A percentile compares a stretch with the other conserved stretches of the same genome.
Conservation (phyloP, 2,888 invertebrate species). For the Acrocera orbiculus region DNA sequence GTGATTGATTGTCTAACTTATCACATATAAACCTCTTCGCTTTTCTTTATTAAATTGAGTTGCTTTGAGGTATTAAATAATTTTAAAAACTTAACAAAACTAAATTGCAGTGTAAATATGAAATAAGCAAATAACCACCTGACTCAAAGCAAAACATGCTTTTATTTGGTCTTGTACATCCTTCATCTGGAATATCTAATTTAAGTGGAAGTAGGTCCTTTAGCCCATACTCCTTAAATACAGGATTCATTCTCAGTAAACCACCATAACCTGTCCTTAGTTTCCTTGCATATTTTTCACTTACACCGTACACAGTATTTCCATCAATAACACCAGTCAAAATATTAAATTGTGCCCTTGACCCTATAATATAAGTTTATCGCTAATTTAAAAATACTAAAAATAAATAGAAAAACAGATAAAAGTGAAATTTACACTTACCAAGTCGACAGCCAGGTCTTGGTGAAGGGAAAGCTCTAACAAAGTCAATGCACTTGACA, state of each 20-base stretch:
- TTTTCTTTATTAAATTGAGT: too few relatives aligned
- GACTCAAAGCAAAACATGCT: slow-evolving; percentile 88
- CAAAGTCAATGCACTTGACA: slow-evolving; percentile 78
- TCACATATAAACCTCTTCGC: too few relatives aligned
- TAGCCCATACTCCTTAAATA: slow-evolving; percentile 69
- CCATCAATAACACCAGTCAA: slow-evolving; percentile 74
- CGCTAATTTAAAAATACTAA: neutral
- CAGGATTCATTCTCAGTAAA: slow-evolving; percentile 71
- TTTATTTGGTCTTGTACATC: slow-evolving; percentile 74
- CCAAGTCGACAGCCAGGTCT: slow-evolving; percentile 75
- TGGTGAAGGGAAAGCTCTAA: slow-evolving; percentile 71
- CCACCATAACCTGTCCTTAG: slow-evolving; percentile 68
- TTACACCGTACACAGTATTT: slow-evolving; percentile 78
- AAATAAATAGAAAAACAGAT: slow-evolving; percentile 1
- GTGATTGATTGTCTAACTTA: too few relatives aligned
- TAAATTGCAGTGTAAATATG: neutral
- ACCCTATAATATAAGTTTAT: slow-evolving; percentile 38
- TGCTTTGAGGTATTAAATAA: too few relatives aligned
- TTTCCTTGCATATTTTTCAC: slow-evolving; percentile 64
- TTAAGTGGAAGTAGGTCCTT: slow-evolving; percentile 77
- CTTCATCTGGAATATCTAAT: slow-evolving; percentile 79
- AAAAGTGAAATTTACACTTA: slow-evolving; percentile 32
- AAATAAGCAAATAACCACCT: slow-evolving; percentile 39
- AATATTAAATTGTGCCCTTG: slow-evolving; percentile 69
- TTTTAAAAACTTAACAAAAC: too few relatives aligned